Conservation (phyloP, 2,797 vertebrate species). For the Parambassis ranga region DNA sequence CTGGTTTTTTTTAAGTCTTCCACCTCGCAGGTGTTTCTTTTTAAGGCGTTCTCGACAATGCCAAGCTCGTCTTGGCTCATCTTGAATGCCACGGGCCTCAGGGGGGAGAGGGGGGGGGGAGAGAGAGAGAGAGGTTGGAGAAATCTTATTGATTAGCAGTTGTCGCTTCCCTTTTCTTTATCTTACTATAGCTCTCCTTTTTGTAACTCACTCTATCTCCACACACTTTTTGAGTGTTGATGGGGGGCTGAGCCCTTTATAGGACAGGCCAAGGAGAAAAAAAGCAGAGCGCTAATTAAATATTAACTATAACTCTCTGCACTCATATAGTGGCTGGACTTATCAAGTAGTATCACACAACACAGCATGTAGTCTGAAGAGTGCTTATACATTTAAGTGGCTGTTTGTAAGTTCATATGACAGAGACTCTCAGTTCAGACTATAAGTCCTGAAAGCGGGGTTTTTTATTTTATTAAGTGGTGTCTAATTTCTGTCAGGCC, state of each 20-base stretch:
- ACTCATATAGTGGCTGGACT: slow-evolving; percentile 22
- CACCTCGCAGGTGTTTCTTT: slow-evolving; percentile 83
- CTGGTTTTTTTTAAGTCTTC: slow-evolving; percentile 69
- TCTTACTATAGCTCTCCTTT: slow-evolving; percentile 50
- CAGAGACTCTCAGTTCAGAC: slow-evolving; percentile 8
- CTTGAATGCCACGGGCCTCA: slow-evolving; percentile 73
- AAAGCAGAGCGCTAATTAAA: slow-evolving; percentile 29
- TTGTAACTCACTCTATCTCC: slow-evolving; percentile 50
- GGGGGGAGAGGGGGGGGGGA: background rate
- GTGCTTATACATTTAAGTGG: background rate
- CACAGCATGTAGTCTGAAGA: slow-evolving; percentile 16
- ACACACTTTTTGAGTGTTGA: slow-evolving; percentile 53
- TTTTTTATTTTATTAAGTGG: slow-evolving; percentile 31
- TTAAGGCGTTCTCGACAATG: slow-evolving; percentile 78
- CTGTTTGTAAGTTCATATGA: slow-evolving; percentile 16
- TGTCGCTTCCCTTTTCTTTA: slow-evolving; percentile 71
- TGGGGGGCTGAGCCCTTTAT: slow-evolving; percentile 51
- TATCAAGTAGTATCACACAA: slow-evolving; percentile 16
- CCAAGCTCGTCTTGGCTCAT: slow-evolving; percentile 79
- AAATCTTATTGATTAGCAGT: slow-evolving; percentile 80
- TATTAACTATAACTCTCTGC: slow-evolving; percentile 32
- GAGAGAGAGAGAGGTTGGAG: slow-evolving; percentile 47
- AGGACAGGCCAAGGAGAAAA: slow-evolving; percentile 52
- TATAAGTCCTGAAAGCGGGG: slow-evolving; percentile 16
- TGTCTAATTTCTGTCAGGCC: slow-evolving; percentile 43